A percentile compares a stretch with the other conserved stretches of the same genome.
Conservation (phyloP, 2,888 invertebrate genomes). For the Xanthia icteritia region DNA sequence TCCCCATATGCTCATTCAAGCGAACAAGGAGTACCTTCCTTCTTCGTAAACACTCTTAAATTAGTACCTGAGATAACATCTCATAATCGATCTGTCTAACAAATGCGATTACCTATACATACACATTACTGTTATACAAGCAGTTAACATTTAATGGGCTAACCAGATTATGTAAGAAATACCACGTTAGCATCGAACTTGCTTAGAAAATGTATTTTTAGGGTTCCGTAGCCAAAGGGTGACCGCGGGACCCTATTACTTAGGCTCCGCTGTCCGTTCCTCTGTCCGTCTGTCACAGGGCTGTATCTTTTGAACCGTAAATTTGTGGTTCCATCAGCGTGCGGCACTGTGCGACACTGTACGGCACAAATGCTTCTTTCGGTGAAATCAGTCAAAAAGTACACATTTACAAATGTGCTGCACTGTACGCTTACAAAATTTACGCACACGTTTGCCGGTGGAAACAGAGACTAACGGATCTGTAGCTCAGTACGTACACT, state of each 20-base stretch:
- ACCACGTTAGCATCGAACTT: neutral
- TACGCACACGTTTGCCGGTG: neutral
- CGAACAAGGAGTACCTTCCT: neutral
- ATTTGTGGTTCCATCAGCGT: neutral
- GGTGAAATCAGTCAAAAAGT: neutral
- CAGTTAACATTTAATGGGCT: slow-evolving; percentile 21
- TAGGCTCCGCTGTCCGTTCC: no score
- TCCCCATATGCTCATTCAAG: slow-evolving; percentile 34
- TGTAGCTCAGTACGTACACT: neutral
- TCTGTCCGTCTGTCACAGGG: no score
- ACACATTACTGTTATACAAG: slow-evolving; percentile 33
- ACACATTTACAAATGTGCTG: neutral
- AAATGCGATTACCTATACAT: slow-evolving; percentile 9
- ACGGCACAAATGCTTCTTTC: neutral
- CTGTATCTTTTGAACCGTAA: no score
- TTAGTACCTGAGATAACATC: slow-evolving; percentile 51
- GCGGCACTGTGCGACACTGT: neutral
- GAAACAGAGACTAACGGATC: neutral
- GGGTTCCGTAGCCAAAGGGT: neutral
- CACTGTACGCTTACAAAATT: neutral
- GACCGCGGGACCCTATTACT: no score
- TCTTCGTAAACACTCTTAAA: slow-evolving; percentile 20
- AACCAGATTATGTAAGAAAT: slow-evolving; percentile 24
- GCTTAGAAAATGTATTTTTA: neutral
- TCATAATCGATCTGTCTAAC: slow-evolving; percentile 38